A percentile compares a stretch with the other conserved stretches of the same genome.
Evolutionary conservation across 1,140 invertebrate species (phyloP).

Genomic region (Mizuhopecten yessoensis): DNA sequence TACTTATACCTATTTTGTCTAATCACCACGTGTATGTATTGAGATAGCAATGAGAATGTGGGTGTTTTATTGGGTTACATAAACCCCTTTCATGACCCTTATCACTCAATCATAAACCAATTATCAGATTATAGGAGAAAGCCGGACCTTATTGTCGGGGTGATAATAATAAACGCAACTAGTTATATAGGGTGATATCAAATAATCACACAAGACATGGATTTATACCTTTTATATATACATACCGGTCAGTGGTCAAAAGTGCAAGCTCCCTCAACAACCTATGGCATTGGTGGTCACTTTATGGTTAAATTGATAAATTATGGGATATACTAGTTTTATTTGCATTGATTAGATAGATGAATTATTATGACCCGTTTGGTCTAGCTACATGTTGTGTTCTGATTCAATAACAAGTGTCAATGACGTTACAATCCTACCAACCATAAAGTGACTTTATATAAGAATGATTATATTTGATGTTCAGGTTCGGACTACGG

Average conservation of each 20-base stretch:
- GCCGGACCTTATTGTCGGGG: slow-evolving; percentile 2
- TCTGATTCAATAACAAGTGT: background rate
- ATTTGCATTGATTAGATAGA: background rate
- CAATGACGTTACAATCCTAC: background rate
- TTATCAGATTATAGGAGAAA: slow-evolving; percentile 27
- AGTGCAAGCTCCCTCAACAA: background rate
- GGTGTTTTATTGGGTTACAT: slow-evolving; percentile 13
- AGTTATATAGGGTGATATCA: background rate
- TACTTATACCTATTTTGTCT: background rate
- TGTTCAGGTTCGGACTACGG: no score
- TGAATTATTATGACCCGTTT: background rate
- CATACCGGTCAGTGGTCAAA: background rate
- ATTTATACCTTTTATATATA: background rate
- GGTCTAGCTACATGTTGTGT: background rate
- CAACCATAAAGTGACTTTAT: no score
- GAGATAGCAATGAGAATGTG: background rate
- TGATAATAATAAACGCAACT: slow-evolving; percentile 28
- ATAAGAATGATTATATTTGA: no score
- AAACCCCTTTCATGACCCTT: slow-evolving; percentile 11
- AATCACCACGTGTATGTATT: slow-evolving; percentile 1
- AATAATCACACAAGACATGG: background rate
- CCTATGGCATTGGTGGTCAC: background rate
- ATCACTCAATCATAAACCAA: slow-evolving; percentile 28
- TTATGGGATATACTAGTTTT: background rate
- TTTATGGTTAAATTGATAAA: background rate